Conservation (phyloP, 2,113 vertebrate species). For the Stercorarius parasiticus region DNA sequence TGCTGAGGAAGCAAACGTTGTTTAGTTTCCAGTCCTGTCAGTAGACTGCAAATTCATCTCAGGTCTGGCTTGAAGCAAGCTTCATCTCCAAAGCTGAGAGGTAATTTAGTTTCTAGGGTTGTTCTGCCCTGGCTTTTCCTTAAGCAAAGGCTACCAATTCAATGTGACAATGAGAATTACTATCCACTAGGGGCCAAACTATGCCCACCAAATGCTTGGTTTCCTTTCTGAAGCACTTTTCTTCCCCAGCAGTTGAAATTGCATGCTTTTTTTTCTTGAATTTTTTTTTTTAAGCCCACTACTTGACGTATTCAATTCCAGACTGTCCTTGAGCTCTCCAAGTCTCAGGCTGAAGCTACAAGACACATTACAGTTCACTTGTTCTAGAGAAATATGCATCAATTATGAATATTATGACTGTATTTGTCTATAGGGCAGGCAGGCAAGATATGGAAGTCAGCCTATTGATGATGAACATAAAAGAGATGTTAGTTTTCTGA, state of each 20-base stretch:
- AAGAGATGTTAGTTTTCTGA: slow-evolving; percentile 10
- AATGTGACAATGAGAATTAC: slow-evolving; percentile 59
- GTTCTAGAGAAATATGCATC: background rate
- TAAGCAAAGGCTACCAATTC: slow-evolving; percentile 54
- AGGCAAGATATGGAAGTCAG: background rate
- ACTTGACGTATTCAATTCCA: slow-evolving; percentile 25
- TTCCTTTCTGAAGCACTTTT: slow-evolving; percentile 35
- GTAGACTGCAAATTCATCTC: slow-evolving; percentile 39
- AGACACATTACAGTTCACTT: background rate
- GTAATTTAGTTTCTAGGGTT: slow-evolving; percentile 55
- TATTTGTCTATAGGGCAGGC: background rate
- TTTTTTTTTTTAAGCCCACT: background rate
- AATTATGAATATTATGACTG: slow-evolving; percentile 14
- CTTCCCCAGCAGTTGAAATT: slow-evolving; percentile 10
- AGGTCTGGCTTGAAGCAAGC: slow-evolving; percentile 35
- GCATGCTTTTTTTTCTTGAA: background rate
- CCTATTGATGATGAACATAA: background rate
- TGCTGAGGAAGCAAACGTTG: slow-evolving; percentile 9
- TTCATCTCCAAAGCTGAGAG: slow-evolving; percentile 37
- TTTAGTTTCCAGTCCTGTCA: slow-evolving; percentile 33
- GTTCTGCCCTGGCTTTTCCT: slow-evolving; percentile 38
- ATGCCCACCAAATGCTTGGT: slow-evolving; percentile 44
- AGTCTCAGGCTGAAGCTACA: slow-evolving; percentile 9
- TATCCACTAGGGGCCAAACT: slow-evolving; percentile 60
- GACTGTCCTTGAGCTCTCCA: slow-evolving; percentile 39